Base-by-base conservation (phyloP, 1,140 invertebrate species). In the Drosophila grimshawi region DNA sequence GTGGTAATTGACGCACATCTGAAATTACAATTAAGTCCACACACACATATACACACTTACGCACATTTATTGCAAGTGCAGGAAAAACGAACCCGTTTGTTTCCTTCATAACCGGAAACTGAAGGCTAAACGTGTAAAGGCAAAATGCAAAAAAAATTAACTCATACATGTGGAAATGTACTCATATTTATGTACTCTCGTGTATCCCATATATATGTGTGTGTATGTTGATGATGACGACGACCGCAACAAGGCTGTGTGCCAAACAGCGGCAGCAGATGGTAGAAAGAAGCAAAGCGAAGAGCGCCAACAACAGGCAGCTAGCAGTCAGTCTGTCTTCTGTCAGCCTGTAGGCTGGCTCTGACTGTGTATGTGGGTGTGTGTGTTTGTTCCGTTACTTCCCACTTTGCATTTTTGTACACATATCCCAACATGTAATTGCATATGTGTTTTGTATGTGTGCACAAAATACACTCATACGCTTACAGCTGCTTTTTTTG, bases 101-200 rank as follows among this genome's bases (percentile, higher is more conserved):
- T 89, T 89, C 85, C 85, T 89, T 89, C 78, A 89, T 89, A 89
- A 89, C 85, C 85, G 85, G 85, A 89, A 89, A 89, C 86, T 89
- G 85, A 89, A 89, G 85, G 85, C 85, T 90, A 89, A 83, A 89
- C 76, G 78, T 88, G 71, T 61, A 85, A 85, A 88, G 78, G 74
- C 70, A 81, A 80, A 80, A 78, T 19, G 19, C 19, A 41, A 43
- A 43, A 43, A 76, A 86, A 78, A 75, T 57, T 76, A 76, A 70
- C 66, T 55, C 57, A 62, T n/a, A n/a, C n/a, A n/a, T 64, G 51
- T 62, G 57, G 52, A 49, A n/a, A 59, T 45, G 4, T 57, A 55
- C 19, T 19, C 29, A 48, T 10, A 63, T 19, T 29, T 41, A 65
- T 61, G 27, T 70, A 35, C 39, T 43, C 39, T 43, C 41, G 33